A percentile compares a stretch with the other conserved stretches of the same genome.
Evolutionary conservation across 2,113 vertebrate genomes (phyloP).

Genomic region (Cyanoramphus novaezelandiae): DNA sequence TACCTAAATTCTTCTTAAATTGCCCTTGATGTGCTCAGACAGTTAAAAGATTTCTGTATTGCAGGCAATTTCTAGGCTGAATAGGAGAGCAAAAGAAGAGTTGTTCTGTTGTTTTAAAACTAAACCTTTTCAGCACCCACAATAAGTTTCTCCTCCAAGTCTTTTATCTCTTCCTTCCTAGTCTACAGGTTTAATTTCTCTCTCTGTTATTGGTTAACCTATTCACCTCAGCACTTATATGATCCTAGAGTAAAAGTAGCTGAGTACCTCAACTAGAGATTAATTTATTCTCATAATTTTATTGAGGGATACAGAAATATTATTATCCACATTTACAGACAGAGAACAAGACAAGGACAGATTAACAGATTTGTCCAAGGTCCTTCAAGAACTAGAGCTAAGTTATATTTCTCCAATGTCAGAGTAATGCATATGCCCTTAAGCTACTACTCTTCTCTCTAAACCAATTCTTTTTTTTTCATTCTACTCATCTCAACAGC

Average conservation of each 20-base stretch:
- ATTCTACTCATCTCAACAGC: not conserved
- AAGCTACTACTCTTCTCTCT: not conserved
- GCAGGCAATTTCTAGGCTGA: not conserved
- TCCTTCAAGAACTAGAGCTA: not conserved
- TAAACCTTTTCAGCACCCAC: not conserved
- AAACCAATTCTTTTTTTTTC: not conserved
- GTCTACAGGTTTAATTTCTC: not conserved
- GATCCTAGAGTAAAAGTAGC: not conserved
- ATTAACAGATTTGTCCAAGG: not conserved
- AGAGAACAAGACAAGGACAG: constrained; percentile 29
- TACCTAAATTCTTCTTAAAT: not conserved
- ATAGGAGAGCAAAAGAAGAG: not conserved
- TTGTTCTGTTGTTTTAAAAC: not conserved
- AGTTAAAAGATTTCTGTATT: not conserved
- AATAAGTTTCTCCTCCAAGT: not conserved
- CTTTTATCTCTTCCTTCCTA: not conserved
- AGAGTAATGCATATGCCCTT: not conserved
- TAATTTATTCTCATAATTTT: not conserved
- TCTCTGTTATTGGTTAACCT: not conserved
- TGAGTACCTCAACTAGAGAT: not conserved
- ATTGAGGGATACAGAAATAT: constrained; percentile 5
- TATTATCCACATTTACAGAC: not conserved
- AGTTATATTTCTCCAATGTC: not conserved
- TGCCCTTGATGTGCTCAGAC: not conserved
- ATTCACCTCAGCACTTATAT: not conserved